These are phyloP conservation scores for Leptinotarsa defecta DNA, from an alignment of 1,140 invertebrate species.

Conservation along the genomic window DNA sequence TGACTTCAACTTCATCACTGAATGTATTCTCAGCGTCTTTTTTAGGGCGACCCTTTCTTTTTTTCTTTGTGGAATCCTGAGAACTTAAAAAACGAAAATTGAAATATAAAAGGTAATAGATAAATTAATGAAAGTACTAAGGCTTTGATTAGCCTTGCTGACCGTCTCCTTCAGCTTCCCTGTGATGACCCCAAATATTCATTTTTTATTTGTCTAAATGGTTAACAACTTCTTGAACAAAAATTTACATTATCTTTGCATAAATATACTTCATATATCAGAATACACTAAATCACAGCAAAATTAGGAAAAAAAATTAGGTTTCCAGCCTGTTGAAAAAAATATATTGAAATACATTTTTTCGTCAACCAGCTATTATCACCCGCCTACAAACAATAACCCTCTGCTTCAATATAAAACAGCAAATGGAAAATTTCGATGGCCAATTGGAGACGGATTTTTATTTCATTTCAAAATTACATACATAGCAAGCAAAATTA, in stretches of 20 bases:
- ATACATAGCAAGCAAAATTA: slow-evolving; percentile 20
- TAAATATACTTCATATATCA: no score
- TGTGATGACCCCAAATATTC: neutral
- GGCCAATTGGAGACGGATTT: neutral
- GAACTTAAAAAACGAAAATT: neutral
- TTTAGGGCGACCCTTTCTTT: neutral
- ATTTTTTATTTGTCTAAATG: no score
- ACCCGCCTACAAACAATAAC: no score
- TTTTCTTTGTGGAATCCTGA: neutral
- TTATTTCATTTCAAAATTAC: slow-evolving; percentile 8
- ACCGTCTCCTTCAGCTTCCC: neutral
- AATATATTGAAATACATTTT: no score
- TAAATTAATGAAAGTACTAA: neutral
- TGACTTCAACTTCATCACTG: slow-evolving; percentile 22
- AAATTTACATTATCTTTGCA: no score
- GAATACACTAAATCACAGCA: no score
- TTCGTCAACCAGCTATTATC: no score
- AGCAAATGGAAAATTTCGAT: no score
- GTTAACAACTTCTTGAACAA: no score
- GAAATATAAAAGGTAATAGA: neutral
- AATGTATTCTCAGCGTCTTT: neutral
- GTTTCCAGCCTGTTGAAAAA: no score
- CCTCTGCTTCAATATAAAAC: no score
- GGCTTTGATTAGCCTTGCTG: neutral
- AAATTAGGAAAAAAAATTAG: no score